These are phyloP conservation scores for Palythoa caribaeorum DNA, from an alignment of 92 coral and sea anemone genomes.

Conservation along the genomic window DNA sequence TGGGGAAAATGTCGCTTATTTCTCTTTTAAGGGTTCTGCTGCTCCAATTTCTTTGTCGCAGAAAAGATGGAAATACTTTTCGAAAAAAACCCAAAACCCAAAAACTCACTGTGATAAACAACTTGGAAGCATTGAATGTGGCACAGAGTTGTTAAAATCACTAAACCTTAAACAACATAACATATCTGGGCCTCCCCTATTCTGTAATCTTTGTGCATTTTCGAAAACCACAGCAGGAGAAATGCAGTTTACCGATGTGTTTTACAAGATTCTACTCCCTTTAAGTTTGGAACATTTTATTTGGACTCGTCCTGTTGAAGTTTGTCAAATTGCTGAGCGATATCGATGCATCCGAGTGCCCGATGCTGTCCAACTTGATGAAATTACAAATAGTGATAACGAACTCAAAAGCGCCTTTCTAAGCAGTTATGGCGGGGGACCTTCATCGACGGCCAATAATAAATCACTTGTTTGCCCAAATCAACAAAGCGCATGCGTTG, in stretches of 20 bases:
- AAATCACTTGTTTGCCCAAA: not conserved
- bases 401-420: constrained; percentile 25
- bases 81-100: not conserved
- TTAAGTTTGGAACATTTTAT: constrained; percentile 37
- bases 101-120: constrained; percentile 2
- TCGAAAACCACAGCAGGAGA: constrained; percentile 8
- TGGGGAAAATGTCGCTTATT: constrained; percentile 21
- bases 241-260: constrained; percentile 22
- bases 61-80: constrained; percentile 6
- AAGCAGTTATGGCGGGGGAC: not conserved
- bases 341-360: not conserved
- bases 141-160: constrained; percentile 7
- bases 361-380: not conserved
- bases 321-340: constrained; percentile 32
- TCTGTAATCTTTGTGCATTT: constrained; percentile 17
- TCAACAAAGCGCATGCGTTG: not conserved
- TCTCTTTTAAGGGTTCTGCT: not conserved
- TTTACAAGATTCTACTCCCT: constrained; percentile 34
- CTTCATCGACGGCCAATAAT: not conserved
- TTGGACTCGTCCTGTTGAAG: constrained; percentile 45
- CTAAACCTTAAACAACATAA: not conserved
- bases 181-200: constrained; percentile 34
- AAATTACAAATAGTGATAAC: constrained; percentile 16
- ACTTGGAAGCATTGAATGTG: constrained; percentile 35
- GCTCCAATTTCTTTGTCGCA: not conserved